phyloP scores from a whole-genome alignment of 2,888 invertebrate genomes.

The Meiosimyza decipiens region DNA sequence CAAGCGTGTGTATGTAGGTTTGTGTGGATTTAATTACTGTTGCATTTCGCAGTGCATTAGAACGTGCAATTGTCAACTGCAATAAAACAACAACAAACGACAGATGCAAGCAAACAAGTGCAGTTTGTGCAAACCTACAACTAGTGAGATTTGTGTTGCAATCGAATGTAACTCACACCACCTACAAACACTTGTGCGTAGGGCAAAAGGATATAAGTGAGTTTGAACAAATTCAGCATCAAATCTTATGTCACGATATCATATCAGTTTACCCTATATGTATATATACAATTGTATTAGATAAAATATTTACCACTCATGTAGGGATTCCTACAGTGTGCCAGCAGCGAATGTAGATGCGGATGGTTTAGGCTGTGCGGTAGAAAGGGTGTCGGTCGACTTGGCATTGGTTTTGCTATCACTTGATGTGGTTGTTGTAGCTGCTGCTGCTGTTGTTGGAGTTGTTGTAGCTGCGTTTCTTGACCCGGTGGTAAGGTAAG shows the following conservation, averaged over 20 bases:
- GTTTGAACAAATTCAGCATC: no score
- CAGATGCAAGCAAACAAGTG: conserved; percentile 22
- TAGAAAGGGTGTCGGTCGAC: conserved; percentile 74
- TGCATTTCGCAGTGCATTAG: conserved; percentile 42
- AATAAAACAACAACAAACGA: conserved; percentile 35
- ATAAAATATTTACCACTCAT: conserved; percentile 71
- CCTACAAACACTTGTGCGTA: neutral
- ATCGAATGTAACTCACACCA: neutral
- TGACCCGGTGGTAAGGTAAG: conserved; percentile 52
- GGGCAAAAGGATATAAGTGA: no score
- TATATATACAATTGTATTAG: neutral
- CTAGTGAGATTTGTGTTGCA: neutral
- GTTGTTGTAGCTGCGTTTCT: conserved; percentile 56
- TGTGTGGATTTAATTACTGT: conserved; percentile 47
- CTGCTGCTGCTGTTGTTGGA: conserved; percentile 48
- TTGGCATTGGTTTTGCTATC: conserved; percentile 87
- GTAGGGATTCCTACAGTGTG: conserved; percentile 87
- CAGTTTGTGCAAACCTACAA: neutral
- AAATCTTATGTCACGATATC: neutral
- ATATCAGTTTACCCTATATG: neutral
- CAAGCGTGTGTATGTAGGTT: conserved; percentile 40
- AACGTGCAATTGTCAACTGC: conserved; percentile 17
- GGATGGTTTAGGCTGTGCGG: conserved; percentile 81
- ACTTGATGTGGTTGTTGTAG: conserved; percentile 57
- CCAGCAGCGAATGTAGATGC: conserved; percentile 83